Evolutionary conservation across 1,140 invertebrate species (phyloP).

Genomic region (Drosophila melanogaster): Release_6_plus_ISO1_MT NT_033777.3:21749501-21750000

Average conservation of each 20-base stretch:
- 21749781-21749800: slow-evolving; percentile 3
- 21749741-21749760: slow-evolving; percentile 22
- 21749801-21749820: slow-evolving; percentile 8
- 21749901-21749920: slow-evolving; percentile 46
- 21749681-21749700: slow-evolving; percentile 24
- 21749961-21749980: slow-evolving; percentile 51
- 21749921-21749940: slow-evolving; percentile 48
- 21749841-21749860: slow-evolving; percentile 15
- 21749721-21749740: slow-evolving; percentile 23
- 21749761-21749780: slow-evolving; percentile 23
- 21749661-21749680: not conserved
- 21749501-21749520: not conserved
- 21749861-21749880: slow-evolving; percentile 4
- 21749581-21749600: slow-evolving; percentile 1
- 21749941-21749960: slow-evolving; percentile 36
- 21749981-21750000: slow-evolving; percentile 62
- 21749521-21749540: no score
- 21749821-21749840: slow-evolving; percentile 32
- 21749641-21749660: not conserved
- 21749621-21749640: not conserved
- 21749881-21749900: slow-evolving; percentile 56
- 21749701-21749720: slow-evolving; percentile 25
- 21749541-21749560: no score
- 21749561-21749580: not conserved
- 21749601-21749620: not conserved